phyloP scores from a whole-genome alignment of 2,113 vertebrate species.

The Oncorhynchus nerka region DNA sequence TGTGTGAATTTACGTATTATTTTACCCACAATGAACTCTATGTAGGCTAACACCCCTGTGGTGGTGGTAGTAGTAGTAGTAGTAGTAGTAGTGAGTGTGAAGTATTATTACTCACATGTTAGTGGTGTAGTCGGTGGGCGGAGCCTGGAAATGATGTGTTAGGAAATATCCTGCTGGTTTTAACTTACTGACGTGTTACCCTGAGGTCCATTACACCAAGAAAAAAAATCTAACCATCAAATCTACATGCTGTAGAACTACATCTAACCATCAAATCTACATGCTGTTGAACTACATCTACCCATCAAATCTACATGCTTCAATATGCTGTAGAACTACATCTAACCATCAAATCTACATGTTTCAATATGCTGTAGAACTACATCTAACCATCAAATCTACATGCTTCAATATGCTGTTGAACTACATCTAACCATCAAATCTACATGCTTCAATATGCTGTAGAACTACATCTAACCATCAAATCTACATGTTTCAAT shows the following conservation, averaged over 20 bases:
- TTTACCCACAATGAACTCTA: constrained; percentile 14
- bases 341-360: neutral
- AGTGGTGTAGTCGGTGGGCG: neutral
- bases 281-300: no score
- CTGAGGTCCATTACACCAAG: constrained; percentile 10
- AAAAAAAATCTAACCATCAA: constrained; percentile 11
- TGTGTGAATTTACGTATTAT: neutral
- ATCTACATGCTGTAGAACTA: constrained; percentile 4
- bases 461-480: no score
- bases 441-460: no score
- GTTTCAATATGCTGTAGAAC: no score
- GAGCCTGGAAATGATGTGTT: neutral
- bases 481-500: constrained; percentile 10
- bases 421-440: no score
- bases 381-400: no score
- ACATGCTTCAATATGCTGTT: no score
- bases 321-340: constrained; percentile 9
- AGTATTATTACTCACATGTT: neutral
- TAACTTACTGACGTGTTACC: neutral
- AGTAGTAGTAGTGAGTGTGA: no score
- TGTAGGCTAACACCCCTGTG: neutral
- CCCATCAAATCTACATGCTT: neutral
- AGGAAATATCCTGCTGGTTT: neutral
- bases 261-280: neutral
- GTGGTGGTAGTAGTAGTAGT: neutral